These are phyloP conservation scores for Hiodon alosoides DNA, from an alignment of 2,113 vertebrate species.

Conservation along the genomic window DNA sequence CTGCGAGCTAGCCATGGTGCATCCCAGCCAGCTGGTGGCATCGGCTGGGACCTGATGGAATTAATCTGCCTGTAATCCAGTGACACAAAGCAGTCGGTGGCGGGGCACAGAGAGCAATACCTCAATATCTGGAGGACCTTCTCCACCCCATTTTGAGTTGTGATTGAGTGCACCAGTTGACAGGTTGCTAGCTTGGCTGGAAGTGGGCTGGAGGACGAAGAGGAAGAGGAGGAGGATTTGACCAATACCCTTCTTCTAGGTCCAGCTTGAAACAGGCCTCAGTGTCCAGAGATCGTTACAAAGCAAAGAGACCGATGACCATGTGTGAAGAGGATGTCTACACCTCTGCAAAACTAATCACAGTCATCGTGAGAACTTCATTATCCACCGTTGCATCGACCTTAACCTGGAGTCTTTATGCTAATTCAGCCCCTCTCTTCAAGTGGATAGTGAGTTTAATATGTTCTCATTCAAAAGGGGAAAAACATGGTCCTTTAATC, in stretches of 20 bases:
- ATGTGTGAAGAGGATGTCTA: background rate
- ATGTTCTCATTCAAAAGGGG: slow-evolving; percentile 5
- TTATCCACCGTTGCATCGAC: background rate
- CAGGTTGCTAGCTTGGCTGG: background rate
- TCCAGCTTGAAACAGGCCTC: too few species aligned
- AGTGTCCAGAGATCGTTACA: too few species aligned
- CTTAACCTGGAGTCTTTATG: background rate
- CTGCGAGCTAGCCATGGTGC: background rate
- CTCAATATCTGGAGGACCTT: background rate
- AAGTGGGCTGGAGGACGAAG: background rate
- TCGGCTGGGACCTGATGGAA: background rate
- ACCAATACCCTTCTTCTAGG: background rate
- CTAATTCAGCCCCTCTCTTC: background rate
- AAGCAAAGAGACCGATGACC: background rate
- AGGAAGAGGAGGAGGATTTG: background rate
- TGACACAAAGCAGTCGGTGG: background rate
- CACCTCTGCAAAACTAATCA: too few species aligned
- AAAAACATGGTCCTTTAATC: background rate
- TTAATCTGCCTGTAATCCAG: background rate
- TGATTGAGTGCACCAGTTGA: background rate
- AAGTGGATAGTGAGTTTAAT: background rate
- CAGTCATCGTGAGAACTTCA: background rate
- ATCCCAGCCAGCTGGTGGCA: background rate
- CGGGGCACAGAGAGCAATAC: background rate
- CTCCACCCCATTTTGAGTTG: background rate